Conservation (phyloP, 1,140 invertebrate genomes). For the Elysia chlorotica region DNA sequence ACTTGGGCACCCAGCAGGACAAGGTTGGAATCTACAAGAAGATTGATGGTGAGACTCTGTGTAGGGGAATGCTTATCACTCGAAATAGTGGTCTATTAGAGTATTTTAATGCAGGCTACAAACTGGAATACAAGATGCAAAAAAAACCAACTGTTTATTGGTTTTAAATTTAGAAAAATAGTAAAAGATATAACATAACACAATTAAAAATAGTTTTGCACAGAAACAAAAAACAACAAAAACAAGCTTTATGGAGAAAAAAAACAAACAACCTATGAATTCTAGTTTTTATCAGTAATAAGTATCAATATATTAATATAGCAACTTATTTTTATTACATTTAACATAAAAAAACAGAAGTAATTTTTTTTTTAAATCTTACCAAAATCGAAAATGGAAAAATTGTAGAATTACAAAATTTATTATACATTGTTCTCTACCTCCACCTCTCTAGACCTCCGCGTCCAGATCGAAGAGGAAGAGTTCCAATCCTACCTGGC, state of each 20-base stretch:
- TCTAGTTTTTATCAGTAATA: neutral
- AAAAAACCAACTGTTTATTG: neutral
- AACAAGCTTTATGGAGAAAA: too few relatives aligned
- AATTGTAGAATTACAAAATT: neutral
- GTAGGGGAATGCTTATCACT: neutral
- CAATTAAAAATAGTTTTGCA: neutral
- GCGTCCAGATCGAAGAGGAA: slow-evolving; percentile 46
- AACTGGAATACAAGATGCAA: neutral
- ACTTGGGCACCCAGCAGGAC: neutral
- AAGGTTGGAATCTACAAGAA: neutral
- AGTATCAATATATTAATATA: neutral
- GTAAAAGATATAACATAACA: neutral
- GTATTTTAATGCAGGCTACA: neutral
- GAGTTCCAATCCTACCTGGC: slow-evolving; percentile 47
- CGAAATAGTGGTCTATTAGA: neutral
- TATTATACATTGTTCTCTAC: neutral
- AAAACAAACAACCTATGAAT: too few relatives aligned
- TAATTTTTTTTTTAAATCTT: neutral
- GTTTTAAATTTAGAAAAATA: neutral
- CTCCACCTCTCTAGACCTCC: slow-evolving; percentile 36
- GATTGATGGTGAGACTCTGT: slow-evolving; percentile 3
- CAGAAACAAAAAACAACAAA: neutral
- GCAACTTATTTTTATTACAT: neutral
- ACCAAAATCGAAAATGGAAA: neutral
- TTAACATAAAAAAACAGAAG: neutral